Percentiles rank a stretch among this genome's conserved stretches.
phyloP scores from a whole-genome alignment of 2,888 invertebrate species.

The Trisateles emortualis region DNA sequence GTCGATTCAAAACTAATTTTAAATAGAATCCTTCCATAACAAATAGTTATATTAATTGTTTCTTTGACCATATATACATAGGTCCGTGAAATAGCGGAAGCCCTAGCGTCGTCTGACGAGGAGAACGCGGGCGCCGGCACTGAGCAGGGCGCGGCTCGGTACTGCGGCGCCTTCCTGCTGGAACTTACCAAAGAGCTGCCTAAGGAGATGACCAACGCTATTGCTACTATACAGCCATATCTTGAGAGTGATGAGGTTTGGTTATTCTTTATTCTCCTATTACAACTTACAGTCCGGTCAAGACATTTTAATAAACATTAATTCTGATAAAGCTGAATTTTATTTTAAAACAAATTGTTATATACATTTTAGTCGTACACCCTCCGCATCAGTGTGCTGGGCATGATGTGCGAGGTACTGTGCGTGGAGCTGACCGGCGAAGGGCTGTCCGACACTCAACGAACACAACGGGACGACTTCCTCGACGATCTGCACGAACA shows the following conservation, averaged over 20 bases:
- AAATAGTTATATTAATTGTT: no score
- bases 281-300: no score
- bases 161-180: conserved; percentile 87
- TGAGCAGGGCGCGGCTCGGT: conserved; percentile 75
- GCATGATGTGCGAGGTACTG: conserved; percentile 93
- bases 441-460: conserved; percentile 89
- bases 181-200: conserved; percentile 89
- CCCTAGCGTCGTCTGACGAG: conserved; percentile 84
- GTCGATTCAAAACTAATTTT: no score
- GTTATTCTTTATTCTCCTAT: background rate
- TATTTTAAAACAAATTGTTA: no score
- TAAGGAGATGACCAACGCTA: conserved; percentile 86
- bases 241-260: conserved; percentile 87
- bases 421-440: conserved; percentile 91
- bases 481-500: conserved; percentile 93
- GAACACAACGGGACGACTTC: conserved; percentile 91
- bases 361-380: conserved; percentile 85
- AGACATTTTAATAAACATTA: no score
- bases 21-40: no score
- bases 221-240: conserved; percentile 87
- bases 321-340: no score
- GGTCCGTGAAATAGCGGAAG: conserved; percentile 91
- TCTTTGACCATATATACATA: conserved; percentile 24
- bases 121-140: conserved; percentile 76
- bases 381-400: conserved; percentile 93